phyloP scores from a whole-genome alignment of 2,888 invertebrate species.

The Euplexia lucipara region DNA sequence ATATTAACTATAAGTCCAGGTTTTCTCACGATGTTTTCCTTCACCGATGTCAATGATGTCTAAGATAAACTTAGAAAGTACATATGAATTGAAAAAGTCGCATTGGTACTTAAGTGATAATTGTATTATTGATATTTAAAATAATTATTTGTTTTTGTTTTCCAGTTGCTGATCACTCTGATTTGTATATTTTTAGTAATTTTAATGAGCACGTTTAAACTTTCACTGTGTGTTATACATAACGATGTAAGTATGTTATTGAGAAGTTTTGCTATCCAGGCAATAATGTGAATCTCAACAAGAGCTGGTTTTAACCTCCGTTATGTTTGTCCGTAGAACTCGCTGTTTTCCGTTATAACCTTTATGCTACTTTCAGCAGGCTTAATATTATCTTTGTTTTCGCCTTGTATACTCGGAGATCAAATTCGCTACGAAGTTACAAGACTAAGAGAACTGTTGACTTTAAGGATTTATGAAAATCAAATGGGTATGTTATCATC shows the following conservation, averaged over 20 bases:
- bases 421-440: slow-evolving; percentile 30
- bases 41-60: no score
- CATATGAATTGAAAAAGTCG: no score
- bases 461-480: slow-evolving; percentile 79
- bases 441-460: slow-evolving; percentile 63
- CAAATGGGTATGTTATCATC: slow-evolving; percentile 71
- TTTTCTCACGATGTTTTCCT: no score
- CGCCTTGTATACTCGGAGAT: slow-evolving; percentile 30
- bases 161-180: slow-evolving; percentile 63
- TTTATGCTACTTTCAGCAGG: slow-evolving; percentile 17
- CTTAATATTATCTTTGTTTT: slow-evolving; percentile 28
- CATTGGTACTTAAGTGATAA: no score
- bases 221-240: slow-evolving; percentile 10
- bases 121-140: no score
- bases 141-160: neutral
- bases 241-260: slow-evolving; percentile 17
- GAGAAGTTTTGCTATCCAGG: neutral
- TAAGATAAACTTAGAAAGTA: no score
- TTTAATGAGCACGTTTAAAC: neutral
- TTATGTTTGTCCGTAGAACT: slow-evolving; percentile 8
- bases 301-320: neutral
- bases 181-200: slow-evolving; percentile 11
- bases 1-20: no score
- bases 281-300: neutral
- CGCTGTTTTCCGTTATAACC: neutral